Percentiles rank a stretch among this genome's conserved stretches.
These are phyloP conservation scores for Trinectes maculatus DNA, from an alignment of 2,113 vertebrate genomes.

Conservation along the genomic window DNA sequence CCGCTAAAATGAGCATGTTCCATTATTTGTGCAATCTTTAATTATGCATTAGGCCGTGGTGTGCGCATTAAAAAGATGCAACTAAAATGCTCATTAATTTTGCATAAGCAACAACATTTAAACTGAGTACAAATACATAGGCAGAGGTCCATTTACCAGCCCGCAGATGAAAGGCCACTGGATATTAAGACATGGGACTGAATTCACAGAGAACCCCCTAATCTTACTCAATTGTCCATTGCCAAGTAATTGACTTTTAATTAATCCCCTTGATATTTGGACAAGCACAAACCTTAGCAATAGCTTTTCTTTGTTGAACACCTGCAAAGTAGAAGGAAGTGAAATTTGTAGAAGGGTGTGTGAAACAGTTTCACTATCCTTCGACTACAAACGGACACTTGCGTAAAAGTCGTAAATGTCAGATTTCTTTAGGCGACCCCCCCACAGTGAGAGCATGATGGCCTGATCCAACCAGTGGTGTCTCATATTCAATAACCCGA, in stretches of 20 bases:
- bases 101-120: constrained; percentile 78
- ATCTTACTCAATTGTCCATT: constrained; percentile 87
- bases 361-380: constrained; percentile 6
- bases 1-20: constrained; percentile 66
- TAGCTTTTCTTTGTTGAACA: constrained; percentile 84
- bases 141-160: constrained; percentile 69
- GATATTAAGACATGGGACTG: constrained; percentile 57
- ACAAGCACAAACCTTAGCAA: constrained; percentile 86
- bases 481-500: constrained; percentile 8
- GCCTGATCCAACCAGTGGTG: not conserved
- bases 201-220: constrained; percentile 63
- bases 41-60: constrained; percentile 82
- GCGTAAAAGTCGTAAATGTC: constrained; percentile 13
- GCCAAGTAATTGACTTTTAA: constrained; percentile 91
- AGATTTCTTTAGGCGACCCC: not conserved
- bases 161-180: constrained; percentile 72
- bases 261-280: constrained; percentile 95
- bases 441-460: constrained; percentile 1
- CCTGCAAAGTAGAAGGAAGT: not conserved
- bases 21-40: constrained; percentile 79
- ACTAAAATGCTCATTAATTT: constrained; percentile 69
- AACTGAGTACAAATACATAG: constrained; percentile 65
- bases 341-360: constrained; percentile 8
- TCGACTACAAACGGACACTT: not conserved
- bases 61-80: constrained; percentile 73